Base-by-base conservation (phyloP, 92 coral and sea anemone species). In the Porites divaricata region DNA sequence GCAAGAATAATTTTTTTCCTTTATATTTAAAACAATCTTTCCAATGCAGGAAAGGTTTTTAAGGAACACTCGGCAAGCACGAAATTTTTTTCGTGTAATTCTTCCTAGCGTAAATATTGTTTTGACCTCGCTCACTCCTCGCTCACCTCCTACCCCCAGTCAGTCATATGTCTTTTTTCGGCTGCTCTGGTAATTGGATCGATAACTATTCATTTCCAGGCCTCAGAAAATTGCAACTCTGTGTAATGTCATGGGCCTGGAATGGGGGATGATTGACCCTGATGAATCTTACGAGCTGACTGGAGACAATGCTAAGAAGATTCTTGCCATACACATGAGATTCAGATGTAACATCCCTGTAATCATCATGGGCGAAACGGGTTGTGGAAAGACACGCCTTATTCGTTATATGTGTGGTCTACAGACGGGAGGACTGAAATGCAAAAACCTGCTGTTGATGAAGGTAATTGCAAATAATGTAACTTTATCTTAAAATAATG, bases 291-390 rank as follows among this genome's bases (percentile, higher is more conserved):
- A 93, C 80, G 95, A 91, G 73, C 88, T 93, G 21, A 93, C 97
- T 1, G 91, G 92, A 15, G 97, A 93, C 78, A 93, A 93, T 64
- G 92, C 88, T 22, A 88, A 93, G 88, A 93, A 93, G 67, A 93
- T 93, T 50, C 87, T 93, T 81, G 95, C 95, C 72, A 93, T 93
- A 14, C 93, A 93, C 84, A 91, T 93, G 97, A 93, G 97, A 25
- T 93, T 93, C 74, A 90, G 98, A 85, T 94, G 98, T 84, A 78
- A 88, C 75, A 94, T 94, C 26, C 98, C 98, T 61, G 98, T 94
- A 24, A 87, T 94, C 56, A 85, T 94, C 56, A 94, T 94, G 98
- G 98, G 98, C 6, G 98, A 94, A 77, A 94, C 98, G 3, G 98
- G 98, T 15, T 94, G 98, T 71, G 98, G 98, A 20, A 94, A 94